Evolutionary conservation across 2,113 vertebrate genomes (phyloP), one percentile per base, ranked within the genome.

Genomic region (Electrona antarctica): DNA sequence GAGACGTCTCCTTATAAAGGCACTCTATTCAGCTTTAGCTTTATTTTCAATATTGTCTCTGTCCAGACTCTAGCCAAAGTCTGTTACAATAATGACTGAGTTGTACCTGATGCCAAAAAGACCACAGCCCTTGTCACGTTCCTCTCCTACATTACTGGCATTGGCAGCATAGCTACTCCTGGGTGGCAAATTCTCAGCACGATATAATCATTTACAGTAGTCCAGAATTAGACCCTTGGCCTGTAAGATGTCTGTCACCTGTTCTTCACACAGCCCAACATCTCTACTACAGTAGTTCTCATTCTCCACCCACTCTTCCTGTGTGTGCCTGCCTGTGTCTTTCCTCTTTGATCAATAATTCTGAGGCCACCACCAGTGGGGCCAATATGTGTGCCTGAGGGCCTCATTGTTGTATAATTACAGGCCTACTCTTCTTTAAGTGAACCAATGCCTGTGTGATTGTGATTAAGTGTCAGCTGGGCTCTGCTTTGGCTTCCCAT

Each of bases 361-460:
- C 80, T 76, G 78, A 6, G 61, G 73, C 55, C 60, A 60, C 54
- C 60, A 63, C 54, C 77, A 59, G 10, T 77, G 76, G 71, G 33
- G 75, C 78, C 79, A 82, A 78, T 83, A 77, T 85, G 70, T 77
- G 71, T 76, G 61, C 60, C 82, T 88, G 74, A 89, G 83, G 60
- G 80, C 59, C 79, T 63, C 79, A 84, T 93, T 92, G 87, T 91
- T 75, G 54, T 72, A 46, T 90, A 92, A 92, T 93, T 88, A 88
- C 88, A 88, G 85, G 67, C 77, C 81, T 65, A 8, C 73, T 85
- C 77, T 41, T 58, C 59, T 82, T 59, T 79, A 73, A 80, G 69
- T 49, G 77, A 67, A 71, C 72, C 76, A 67, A 72, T 62, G 81
- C 69, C 77, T 76, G 66, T 64, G 75, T 66, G 81, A 78, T 78